Conservation (phyloP, 1,140 invertebrate species). For the Cyclargus thomasi region DNA sequence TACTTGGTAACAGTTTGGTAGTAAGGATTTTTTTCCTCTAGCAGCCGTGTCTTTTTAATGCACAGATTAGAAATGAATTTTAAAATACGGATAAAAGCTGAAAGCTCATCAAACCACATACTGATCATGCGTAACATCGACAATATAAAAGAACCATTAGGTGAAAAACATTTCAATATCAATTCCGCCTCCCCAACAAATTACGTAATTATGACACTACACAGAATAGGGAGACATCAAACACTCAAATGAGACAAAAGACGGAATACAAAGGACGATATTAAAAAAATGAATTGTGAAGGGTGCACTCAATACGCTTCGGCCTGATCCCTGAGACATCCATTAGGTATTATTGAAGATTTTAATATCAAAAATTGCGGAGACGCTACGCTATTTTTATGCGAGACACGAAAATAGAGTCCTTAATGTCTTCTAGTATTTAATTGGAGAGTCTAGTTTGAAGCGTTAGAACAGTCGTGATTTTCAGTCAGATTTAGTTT, state of each 20-base stretch:
- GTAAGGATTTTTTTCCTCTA: too few relatives aligned
- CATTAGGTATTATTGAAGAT: conserved; percentile 77
- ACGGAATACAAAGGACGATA: conserved; percentile 55
- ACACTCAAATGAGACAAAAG: conserved; percentile 66
- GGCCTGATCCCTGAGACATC: conserved; percentile 61
- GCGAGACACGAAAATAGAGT: conserved; percentile 16
- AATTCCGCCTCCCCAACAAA: conserved; percentile 44
- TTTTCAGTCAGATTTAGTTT: too few relatives aligned
- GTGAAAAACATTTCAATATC: conserved; percentile 37
- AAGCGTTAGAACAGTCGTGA: not conserved
- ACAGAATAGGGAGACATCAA: conserved; percentile 57
- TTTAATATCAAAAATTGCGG: conserved; percentile 76
- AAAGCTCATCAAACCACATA: not conserved
- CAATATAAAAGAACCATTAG: conserved; percentile 29
- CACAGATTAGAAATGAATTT: too few relatives aligned
- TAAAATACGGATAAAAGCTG: too few relatives aligned
- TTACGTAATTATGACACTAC: conserved; percentile 66
- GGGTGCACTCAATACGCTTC: conserved; percentile 58
- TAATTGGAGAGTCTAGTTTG: conserved; percentile 1
- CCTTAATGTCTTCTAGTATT: conserved; percentile 7
- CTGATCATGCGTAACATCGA: not conserved
- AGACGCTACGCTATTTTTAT: conserved; percentile 32
- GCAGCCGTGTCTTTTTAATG: too few relatives aligned
- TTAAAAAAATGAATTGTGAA: conserved; percentile 55
- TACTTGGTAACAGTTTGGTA: too few relatives aligned